These are phyloP conservation scores for Drosophila pegasa DNA, from an alignment of 2,888 invertebrate species.

Conservation along the genomic window DNA sequence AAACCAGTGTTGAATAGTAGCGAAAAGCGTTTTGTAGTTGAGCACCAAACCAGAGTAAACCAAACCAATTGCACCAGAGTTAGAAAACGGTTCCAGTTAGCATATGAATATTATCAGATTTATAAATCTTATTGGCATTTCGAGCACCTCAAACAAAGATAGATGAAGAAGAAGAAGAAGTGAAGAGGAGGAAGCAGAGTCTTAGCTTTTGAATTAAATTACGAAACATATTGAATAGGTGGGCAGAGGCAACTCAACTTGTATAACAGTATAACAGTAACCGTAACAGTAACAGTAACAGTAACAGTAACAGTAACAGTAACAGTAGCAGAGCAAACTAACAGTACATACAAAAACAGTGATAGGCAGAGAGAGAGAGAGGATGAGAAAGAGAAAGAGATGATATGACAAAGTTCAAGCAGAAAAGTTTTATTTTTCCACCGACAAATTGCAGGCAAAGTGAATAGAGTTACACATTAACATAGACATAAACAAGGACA, in stretches of 20 bases:
- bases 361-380: slow-evolving; percentile 7
- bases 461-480: slow-evolving; percentile 40
- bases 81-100: slow-evolving; percentile 19
- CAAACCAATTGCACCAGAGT: slow-evolving; percentile 12
- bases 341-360: slow-evolving; percentile 17
- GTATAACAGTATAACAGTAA: slow-evolving; percentile 12
- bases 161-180: not conserved
- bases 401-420: slow-evolving; percentile 24
- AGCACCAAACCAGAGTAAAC: slow-evolving; percentile 43
- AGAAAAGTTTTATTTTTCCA: slow-evolving; percentile 66
- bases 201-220: not conserved
- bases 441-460: slow-evolving; percentile 61
- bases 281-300: slow-evolving; percentile 7
- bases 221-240: slow-evolving; percentile 2
- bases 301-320: slow-evolving; percentile 4
- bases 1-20: slow-evolving; percentile 54
- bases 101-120: slow-evolving; percentile 25
- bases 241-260: slow-evolving; percentile 2
- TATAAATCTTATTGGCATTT: slow-evolving; percentile 8
- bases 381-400: not conserved
- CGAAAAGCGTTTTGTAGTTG: slow-evolving; percentile 53
- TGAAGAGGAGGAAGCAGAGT: not conserved
- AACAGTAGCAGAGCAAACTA: slow-evolving; percentile 18
- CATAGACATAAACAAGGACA: slow-evolving; percentile 1
- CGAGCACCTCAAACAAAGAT: not conserved